Conservation (phyloP, 1,140 invertebrate genomes). For the Acromyrmex echinatior region DNA sequence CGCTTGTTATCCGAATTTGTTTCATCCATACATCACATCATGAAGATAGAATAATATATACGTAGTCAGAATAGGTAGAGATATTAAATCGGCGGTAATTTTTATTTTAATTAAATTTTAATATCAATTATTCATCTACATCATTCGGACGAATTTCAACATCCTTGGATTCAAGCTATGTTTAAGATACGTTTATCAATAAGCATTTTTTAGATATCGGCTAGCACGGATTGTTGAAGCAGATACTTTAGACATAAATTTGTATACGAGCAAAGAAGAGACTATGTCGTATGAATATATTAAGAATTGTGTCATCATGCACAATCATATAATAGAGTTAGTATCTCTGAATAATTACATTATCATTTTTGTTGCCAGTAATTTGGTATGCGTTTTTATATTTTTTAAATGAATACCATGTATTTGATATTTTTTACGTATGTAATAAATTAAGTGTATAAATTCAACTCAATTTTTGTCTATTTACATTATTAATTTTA, state of each 20-base stretch:
- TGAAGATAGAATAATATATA: background rate
- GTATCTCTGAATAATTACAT: constrained; percentile 57
- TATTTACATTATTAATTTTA: background rate
- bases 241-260: constrained; percentile 57
- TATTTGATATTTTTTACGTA: background rate
- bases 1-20: constrained; percentile 7
- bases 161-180: background rate
- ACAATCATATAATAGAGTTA: constrained; percentile 74
- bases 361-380: background rate
- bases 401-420: background rate
- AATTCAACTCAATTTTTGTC: background rate
- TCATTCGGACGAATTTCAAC: background rate
- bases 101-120: background rate
- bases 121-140: background rate
- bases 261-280: constrained; percentile 43
- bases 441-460: background rate
- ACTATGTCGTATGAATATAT: constrained; percentile 59
- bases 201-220: constrained; percentile 64
- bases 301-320: constrained; percentile 67
- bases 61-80: background rate
- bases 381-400: background rate
- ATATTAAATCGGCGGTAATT: background rate
- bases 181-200: constrained; percentile 43
- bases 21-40: constrained; percentile 1
- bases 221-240: constrained; percentile 64